Percentiles rank a stretch among this genome's conserved stretches.
Evolutionary conservation across 2,113 vertebrate genomes (phyloP).

Genomic region (Scytalopus superciliaris): DNA sequence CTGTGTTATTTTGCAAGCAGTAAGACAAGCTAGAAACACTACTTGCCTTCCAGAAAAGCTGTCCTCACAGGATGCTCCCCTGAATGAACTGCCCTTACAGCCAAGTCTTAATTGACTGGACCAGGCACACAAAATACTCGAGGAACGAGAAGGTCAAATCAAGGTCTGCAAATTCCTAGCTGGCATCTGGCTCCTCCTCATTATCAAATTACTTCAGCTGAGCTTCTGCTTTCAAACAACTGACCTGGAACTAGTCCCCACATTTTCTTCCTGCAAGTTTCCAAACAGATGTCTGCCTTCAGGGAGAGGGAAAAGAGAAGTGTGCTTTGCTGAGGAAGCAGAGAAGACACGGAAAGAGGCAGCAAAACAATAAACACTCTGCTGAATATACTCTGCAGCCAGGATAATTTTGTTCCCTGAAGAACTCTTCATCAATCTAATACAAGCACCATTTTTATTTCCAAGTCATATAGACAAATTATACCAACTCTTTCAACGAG

Average conservation of each 20-base stretch:
- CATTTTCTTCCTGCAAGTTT: slow-evolving; percentile 51
- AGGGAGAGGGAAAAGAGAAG: slow-evolving; percentile 27
- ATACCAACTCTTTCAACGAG: background rate
- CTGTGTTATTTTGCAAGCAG: background rate
- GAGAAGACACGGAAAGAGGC: background rate
- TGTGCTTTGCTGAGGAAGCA: background rate
- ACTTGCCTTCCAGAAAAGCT: background rate
- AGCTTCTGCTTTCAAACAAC: slow-evolving; percentile 24
- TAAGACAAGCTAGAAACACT: background rate
- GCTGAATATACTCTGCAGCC: background rate
- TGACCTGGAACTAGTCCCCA: slow-evolving; percentile 6
- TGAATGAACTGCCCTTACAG: background rate
- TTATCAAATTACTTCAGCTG: slow-evolving; percentile 19
- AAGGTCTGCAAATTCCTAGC: background rate
- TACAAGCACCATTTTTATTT: background rate
- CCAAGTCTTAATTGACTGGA: background rate
- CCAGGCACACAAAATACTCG: background rate
- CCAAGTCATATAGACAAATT: background rate
- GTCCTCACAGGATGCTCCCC: background rate
- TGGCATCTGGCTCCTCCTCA: slow-evolving; percentile 33
- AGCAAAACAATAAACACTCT: slow-evolving; percentile 2
- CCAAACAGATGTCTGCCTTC: background rate
- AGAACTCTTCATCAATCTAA: background rate
- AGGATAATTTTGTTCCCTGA: background rate
- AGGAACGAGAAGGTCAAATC: slow-evolving; percentile 12